A percentile compares a stretch with the other conserved stretches of the same genome.
Evolutionary conservation across 1,140 invertebrate genomes (phyloP).

Genomic region (Ephestia elutella): DNA sequence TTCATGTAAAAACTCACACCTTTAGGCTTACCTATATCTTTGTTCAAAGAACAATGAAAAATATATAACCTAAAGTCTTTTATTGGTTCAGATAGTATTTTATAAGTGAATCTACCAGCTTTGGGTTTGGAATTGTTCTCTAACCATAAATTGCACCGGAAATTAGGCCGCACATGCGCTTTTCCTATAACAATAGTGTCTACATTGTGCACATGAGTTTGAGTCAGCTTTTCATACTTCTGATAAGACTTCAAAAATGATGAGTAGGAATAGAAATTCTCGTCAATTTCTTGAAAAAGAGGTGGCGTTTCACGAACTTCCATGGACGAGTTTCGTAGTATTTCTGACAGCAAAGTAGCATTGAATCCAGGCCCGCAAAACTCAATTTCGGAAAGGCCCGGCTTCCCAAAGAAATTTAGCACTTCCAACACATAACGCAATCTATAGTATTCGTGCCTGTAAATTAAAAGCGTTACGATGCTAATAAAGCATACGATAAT

Average conservation of each 20-base stretch:
- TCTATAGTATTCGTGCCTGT: slow-evolving; percentile 85
- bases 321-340: slow-evolving; percentile 60
- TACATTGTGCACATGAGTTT: slow-evolving; percentile 45
- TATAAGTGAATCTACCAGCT: slow-evolving; percentile 70
- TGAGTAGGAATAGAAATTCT: slow-evolving; percentile 74
- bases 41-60: slow-evolving; percentile 67
- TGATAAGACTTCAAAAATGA: slow-evolving; percentile 73
- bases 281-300: slow-evolving; percentile 70
- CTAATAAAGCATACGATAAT: slow-evolving; percentile 79
- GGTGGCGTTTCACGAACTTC: slow-evolving; percentile 65
- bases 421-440: slow-evolving; percentile 84
- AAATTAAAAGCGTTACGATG: slow-evolving; percentile 81
- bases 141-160: slow-evolving; percentile 75
- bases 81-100: slow-evolving; percentile 45
- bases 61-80: slow-evolving; percentile 62
- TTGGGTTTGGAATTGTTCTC: slow-evolving; percentile 72
- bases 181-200: slow-evolving; percentile 72
- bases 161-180: slow-evolving; percentile 54
- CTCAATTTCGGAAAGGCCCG: slow-evolving; percentile 67
- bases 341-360: slow-evolving; percentile 65
- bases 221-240: slow-evolving; percentile 55
- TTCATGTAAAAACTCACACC: slow-evolving; percentile 74
- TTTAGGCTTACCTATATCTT: slow-evolving; percentile 66
- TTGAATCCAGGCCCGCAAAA: slow-evolving; percentile 72
- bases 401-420: slow-evolving; percentile 84